A percentile compares a stretch with the other conserved stretches of the same genome.
These are phyloP conservation scores for Dorcus parallelipipedus DNA, from an alignment of 2,888 invertebrate species.

Conservation along the genomic window DNA sequence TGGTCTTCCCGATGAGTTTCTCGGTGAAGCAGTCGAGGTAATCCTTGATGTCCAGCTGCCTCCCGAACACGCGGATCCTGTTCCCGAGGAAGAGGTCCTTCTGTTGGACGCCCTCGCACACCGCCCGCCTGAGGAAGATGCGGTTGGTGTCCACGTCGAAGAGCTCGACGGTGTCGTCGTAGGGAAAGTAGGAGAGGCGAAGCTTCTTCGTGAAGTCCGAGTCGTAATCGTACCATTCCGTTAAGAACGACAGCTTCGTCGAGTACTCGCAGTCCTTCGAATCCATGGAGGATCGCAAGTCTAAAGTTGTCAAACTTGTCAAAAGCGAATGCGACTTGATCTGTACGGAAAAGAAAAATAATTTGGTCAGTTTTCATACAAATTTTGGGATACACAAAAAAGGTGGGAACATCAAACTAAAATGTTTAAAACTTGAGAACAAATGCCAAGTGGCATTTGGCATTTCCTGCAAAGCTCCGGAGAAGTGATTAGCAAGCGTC, in stretches of 20 bases:
- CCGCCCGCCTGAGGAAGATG: slow-evolving; percentile 59
- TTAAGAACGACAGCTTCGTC: slow-evolving; percentile 62
- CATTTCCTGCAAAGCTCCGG: too few species aligned
- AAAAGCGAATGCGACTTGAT: too few species aligned
- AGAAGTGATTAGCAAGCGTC: too few species aligned
- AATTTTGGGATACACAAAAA: too few species aligned
- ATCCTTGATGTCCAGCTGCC: slow-evolving; percentile 68
- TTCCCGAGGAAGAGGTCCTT: slow-evolving; percentile 73
- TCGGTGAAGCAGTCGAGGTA: slow-evolving; percentile 70
- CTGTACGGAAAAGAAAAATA: too few species aligned
- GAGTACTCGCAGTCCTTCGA: slow-evolving; percentile 50
- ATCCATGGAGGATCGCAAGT: neutral
- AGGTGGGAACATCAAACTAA: too few species aligned
- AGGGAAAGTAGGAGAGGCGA: slow-evolving; percentile 71
- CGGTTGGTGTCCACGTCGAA: slow-evolving; percentile 42
- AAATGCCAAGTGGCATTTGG: too few species aligned
- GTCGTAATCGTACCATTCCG: slow-evolving; percentile 86
- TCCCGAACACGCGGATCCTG: slow-evolving; percentile 68
- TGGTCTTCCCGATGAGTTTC: slow-evolving; percentile 59
- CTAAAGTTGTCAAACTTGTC: too few species aligned
- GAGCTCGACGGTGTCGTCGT: slow-evolving; percentile 78
- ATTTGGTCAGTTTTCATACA: too few species aligned
- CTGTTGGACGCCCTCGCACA: slow-evolving; percentile 61
- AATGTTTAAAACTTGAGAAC: too few species aligned
- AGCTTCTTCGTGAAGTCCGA: slow-evolving; percentile 72